A percentile compares a stretch with the other conserved stretches of the same genome.
These are phyloP conservation scores for Papio anubis DNA, from an alignment of 2,113 vertebrate species.

Conservation along the genomic window DNA sequence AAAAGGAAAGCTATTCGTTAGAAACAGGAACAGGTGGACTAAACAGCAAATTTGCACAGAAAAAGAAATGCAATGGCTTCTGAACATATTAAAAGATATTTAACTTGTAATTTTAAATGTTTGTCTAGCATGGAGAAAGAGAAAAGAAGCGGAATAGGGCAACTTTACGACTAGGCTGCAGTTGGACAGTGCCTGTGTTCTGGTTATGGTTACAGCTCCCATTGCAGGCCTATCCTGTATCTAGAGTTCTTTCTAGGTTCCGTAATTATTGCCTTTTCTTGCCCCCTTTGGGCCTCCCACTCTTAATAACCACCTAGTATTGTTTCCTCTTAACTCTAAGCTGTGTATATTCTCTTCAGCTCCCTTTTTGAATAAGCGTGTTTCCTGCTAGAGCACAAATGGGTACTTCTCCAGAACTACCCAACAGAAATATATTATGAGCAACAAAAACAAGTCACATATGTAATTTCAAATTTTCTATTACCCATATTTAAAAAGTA, in stretches of 20 bases:
- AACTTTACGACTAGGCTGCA: not conserved
- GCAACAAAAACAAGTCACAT: not conserved
- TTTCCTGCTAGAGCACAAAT: not conserved
- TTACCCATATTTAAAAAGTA: not conserved
- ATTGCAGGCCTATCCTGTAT: no score
- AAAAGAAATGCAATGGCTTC: not conserved
- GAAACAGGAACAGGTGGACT: not conserved
- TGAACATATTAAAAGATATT: not conserved
- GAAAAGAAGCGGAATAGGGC: accelerated
- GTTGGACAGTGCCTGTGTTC: not conserved
- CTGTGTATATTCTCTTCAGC: not conserved
- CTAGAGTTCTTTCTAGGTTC: not conserved
- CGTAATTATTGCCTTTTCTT: not conserved
- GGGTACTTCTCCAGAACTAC: not conserved
- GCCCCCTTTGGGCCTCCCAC: not conserved
- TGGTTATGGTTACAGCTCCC: no score
- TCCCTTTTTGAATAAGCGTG: not conserved
- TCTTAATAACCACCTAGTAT: not conserved
- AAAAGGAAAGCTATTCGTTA: not conserved
- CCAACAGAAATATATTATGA: not conserved
- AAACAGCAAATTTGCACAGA: not conserved
- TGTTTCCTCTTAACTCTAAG: not conserved
- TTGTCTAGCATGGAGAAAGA: not conserved
- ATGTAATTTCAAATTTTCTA: not conserved
- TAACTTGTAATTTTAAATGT: not conserved